phyloP scores from a whole-genome alignment of 1,140 invertebrate species.

The Euborellia annulipes region DNA sequence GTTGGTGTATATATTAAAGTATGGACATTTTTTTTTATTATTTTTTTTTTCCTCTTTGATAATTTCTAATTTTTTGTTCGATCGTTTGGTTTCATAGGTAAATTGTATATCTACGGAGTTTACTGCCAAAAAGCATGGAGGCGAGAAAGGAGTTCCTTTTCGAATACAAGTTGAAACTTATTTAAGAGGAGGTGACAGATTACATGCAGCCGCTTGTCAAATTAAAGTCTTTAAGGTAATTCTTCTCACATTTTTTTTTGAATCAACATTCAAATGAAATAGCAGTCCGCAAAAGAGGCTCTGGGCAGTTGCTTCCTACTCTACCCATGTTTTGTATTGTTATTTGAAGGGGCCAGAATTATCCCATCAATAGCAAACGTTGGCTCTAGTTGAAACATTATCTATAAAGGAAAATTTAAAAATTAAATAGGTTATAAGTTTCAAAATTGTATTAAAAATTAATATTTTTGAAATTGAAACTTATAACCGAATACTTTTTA shows the following conservation, averaged over 20 bases:
- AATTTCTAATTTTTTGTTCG: slow-evolving; percentile 2
- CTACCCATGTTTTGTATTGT: no score
- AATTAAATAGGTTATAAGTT: no score
- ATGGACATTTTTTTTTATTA: slow-evolving; percentile 12
- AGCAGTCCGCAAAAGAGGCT: background rate
- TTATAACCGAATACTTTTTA: no score
- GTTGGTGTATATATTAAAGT: slow-evolving; percentile 87
- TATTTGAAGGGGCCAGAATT: no score
- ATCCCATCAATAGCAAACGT: no score
- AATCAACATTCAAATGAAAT: slow-evolving; percentile 5
- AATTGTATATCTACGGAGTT: slow-evolving; percentile 97
- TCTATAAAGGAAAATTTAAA: no score
- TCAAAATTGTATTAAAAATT: no score
- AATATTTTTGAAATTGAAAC: no score
- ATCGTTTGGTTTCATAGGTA: slow-evolving; percentile 36
- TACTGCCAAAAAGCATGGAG: slow-evolving; percentile 94
- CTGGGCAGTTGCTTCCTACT: no score
- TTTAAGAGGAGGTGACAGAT: slow-evolving; percentile 33
- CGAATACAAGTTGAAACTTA: slow-evolving; percentile 84
- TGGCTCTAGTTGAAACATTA: no score
- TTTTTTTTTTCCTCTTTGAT: background rate
- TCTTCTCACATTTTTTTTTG: slow-evolving; percentile 6
- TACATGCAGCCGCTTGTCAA: slow-evolving; percentile 89
- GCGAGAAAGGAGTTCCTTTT: slow-evolving; percentile 94
- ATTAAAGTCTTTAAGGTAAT: slow-evolving; percentile 68